These are phyloP conservation scores for Ophion slaviceki DNA, from an alignment of 2,888 invertebrate genomes.

Conservation along the genomic window DNA sequence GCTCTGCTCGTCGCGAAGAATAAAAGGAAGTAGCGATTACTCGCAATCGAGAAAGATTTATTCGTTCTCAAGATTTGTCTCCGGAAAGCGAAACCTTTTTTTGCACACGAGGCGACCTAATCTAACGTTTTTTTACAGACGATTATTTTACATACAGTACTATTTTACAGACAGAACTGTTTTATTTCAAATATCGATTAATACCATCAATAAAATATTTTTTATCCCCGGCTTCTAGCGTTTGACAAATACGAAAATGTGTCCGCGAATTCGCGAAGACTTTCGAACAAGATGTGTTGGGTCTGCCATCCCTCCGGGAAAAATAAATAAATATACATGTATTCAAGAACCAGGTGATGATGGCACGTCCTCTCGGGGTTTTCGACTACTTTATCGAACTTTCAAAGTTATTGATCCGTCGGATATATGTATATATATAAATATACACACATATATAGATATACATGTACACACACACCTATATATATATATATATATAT, in stretches of 20 bases:
- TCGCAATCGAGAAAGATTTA: not conserved
- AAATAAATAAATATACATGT: not conserved
- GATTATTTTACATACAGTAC: not conserved
- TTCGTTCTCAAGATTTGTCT: not conserved
- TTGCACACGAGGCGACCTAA: no score
- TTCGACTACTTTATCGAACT: constrained; percentile 47
- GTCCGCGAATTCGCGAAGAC: constrained; percentile 11
- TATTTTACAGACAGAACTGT: no score
- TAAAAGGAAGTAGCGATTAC: not conserved
- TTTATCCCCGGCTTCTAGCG: not conserved
- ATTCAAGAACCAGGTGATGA: constrained; percentile 1
- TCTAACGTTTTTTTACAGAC: not conserved
- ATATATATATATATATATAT: constrained; percentile 10
- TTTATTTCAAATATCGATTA: not conserved
- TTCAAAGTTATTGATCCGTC: constrained; percentile 56
- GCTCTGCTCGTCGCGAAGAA: not conserved
- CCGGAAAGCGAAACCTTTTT: not conserved
- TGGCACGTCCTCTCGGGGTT: constrained; percentile 17
- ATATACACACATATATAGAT: no score
- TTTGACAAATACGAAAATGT: not conserved
- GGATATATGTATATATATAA: constrained; percentile 3
- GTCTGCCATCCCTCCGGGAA: not conserved
- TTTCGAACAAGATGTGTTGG: constrained; percentile 17
- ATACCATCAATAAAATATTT: not conserved
- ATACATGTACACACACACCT: no score